phyloP scores from a whole-genome alignment of 1,140 invertebrate species.

The Drosophila sucinea region DNA sequence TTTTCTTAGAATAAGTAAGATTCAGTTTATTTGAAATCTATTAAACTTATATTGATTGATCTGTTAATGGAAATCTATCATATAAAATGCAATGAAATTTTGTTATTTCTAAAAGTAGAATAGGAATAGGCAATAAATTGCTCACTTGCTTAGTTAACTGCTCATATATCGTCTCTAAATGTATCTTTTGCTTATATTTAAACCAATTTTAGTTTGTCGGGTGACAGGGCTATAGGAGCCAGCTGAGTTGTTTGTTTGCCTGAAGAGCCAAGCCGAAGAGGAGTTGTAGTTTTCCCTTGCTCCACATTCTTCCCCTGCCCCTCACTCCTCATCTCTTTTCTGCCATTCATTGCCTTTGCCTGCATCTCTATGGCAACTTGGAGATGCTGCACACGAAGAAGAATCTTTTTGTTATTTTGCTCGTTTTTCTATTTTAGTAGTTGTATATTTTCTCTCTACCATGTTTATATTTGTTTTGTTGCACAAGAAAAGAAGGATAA shows the following conservation, averaged over 20 bases:
- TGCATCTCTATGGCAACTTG: background rate
- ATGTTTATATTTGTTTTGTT: slow-evolving; percentile 20
- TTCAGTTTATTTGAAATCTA: no score
- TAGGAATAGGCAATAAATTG: background rate
- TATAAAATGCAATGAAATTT: no score
- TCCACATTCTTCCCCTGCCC: background rate
- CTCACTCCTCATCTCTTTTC: background rate
- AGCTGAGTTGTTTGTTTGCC: background rate
- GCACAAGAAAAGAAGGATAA: slow-evolving; percentile 57
- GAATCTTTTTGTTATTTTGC: slow-evolving; percentile 33
- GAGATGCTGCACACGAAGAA: slow-evolving; percentile 22
- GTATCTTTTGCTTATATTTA: no score
- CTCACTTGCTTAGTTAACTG: no score
- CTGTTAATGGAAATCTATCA: no score
- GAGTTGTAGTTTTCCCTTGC: background rate
- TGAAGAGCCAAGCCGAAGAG: slow-evolving; percentile 1
- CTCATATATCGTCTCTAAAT: no score
- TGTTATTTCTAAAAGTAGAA: no score
- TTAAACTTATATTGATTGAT: no score
- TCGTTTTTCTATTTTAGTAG: slow-evolving; percentile 43
- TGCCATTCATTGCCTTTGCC: no score
- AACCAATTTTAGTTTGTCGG: background rate
- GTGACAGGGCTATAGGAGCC: background rate
- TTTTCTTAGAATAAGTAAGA: no score
- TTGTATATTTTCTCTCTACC: slow-evolving; percentile 48